A percentile compares a stretch with the other conserved stretches of the same genome.
Conservation (phyloP, 64 coral and sea anemone genomes). For the Actinia equina region DNA sequence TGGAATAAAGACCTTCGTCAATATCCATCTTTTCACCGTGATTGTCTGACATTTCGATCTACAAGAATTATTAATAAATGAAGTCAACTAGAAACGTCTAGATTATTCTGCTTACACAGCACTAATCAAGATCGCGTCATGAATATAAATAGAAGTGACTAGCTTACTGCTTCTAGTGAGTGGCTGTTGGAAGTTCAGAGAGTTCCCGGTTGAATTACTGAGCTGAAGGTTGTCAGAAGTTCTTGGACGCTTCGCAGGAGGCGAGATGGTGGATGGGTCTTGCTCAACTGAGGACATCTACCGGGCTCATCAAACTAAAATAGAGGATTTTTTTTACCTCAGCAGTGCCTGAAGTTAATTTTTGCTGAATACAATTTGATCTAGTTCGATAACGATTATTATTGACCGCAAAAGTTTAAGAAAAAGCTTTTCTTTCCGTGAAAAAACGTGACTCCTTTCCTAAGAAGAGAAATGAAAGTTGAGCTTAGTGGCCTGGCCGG, state of each 20-base stretch:
- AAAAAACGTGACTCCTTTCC: neutral
- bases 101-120: neutral
- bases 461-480: neutral
- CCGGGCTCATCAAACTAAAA: slow-evolving; percentile 51
- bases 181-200: slow-evolving; percentile 77
- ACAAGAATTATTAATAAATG: neutral
- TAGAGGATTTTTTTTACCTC: slow-evolving; percentile 14
- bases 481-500: neutral
- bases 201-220: slow-evolving; percentile 44
- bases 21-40: slow-evolving; percentile 76
- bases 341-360: neutral
- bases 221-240: slow-evolving; percentile 53
- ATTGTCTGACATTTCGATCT: slow-evolving; percentile 63
- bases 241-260: slow-evolving; percentile 89
- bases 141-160: neutral
- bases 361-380: neutral
- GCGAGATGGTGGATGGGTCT: slow-evolving; percentile 38
- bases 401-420: neutral
- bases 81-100: neutral
- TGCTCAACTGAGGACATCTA: slow-evolving; percentile 63
- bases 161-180: slow-evolving; percentile 52
- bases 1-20: slow-evolving; percentile 95
- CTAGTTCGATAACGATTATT: neutral
- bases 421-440: neutral
- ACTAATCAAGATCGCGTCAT: neutral